These are phyloP conservation scores for Chroicocephalus ridibundus DNA, from an alignment of 2,113 vertebrate genomes.

Conservation along the genomic window DNA sequence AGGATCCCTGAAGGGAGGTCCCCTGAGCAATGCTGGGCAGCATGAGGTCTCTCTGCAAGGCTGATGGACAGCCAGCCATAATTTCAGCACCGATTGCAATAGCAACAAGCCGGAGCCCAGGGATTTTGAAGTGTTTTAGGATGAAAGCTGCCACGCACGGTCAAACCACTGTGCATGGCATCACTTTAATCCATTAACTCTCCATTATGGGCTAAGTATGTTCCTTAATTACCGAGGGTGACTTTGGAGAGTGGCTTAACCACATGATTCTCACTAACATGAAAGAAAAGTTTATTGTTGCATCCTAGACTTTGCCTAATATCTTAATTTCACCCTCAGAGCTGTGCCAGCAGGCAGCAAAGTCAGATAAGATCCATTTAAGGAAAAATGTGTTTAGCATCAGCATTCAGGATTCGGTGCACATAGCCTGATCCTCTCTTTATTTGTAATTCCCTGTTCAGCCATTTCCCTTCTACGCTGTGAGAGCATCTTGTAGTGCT, in stretches of 20 bases:
- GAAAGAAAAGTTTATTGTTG: slow-evolving; percentile 1
- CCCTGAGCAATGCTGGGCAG: not conserved
- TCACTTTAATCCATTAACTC: slow-evolving; percentile 35
- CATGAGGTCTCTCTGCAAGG: not conserved
- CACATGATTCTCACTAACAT: not conserved
- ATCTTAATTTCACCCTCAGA: slow-evolving; percentile 2
- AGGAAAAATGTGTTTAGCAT: not conserved
- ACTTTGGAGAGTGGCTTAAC: slow-evolving; percentile 12
- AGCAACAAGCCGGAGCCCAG: not conserved
- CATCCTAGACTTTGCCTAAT: slow-evolving; percentile 2
- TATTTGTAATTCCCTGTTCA: slow-evolving; percentile 12
- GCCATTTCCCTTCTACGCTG: not conserved
- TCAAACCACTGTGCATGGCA: not conserved
- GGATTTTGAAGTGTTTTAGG: not conserved
- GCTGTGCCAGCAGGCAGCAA: not conserved
- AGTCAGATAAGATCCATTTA: slow-evolving; percentile 25
- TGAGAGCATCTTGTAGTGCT: not conserved
- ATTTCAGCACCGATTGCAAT: not conserved
- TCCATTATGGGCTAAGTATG: not conserved
- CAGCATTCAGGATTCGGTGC: not conserved
- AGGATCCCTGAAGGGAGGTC: not conserved
- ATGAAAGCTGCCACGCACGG: not conserved
- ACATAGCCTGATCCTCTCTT: not conserved
- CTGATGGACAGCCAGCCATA: not conserved
- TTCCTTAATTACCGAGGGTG: slow-evolving; percentile 5